Evolutionary conservation across 2,888 invertebrate genomes (phyloP), one percentile per base, ranked within the genome.

Genomic region (Junonia oenone): DNA sequence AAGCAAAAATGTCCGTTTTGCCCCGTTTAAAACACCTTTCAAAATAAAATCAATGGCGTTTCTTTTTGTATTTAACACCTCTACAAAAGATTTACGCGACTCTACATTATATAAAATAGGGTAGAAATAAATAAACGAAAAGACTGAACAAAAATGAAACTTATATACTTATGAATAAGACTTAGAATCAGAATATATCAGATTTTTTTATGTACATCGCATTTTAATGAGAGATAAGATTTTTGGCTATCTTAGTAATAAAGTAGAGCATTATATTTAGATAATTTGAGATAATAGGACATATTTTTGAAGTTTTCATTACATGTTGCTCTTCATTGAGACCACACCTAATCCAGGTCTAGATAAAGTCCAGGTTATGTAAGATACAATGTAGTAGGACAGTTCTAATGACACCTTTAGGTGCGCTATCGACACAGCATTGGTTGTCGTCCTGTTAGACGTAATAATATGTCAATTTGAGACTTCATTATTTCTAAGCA

Each of bases 21-120:
- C 61, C 53, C 65, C 59, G 59, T 65, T 67, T 69, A 66, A 61
- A 63, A 62, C 63, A 66, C 27, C 65, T 65, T 72, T 71, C 64
- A 68, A 69, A 62, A 48, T 47, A 49, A 8, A 55, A 59, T 66
- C 63, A 67, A 72, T 64, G 56, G 62, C 22, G 58, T 65, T 66
- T 71, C n/a, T n/a, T 68, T 69, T 58, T 66, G 50, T 62, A 63
- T 62, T 69, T 68, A 61, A 63, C 72, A 69, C 74, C 69, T 68
- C 64, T 65, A 68, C 63, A 58, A 51, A 58, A 43, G 51, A 38
- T 22, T 55, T 45, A 45, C 45, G 45, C 47, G 51, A 37, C 31
- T 45, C 14, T 47, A 35, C 49, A 46, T 33, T 33, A 33, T 50
- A 33, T 47, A 51, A 8, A 35, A 46, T 33, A 35, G 46, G 45